Conservation (phyloP, 2,113 vertebrate species). For the Gulo gulo region DNA sequence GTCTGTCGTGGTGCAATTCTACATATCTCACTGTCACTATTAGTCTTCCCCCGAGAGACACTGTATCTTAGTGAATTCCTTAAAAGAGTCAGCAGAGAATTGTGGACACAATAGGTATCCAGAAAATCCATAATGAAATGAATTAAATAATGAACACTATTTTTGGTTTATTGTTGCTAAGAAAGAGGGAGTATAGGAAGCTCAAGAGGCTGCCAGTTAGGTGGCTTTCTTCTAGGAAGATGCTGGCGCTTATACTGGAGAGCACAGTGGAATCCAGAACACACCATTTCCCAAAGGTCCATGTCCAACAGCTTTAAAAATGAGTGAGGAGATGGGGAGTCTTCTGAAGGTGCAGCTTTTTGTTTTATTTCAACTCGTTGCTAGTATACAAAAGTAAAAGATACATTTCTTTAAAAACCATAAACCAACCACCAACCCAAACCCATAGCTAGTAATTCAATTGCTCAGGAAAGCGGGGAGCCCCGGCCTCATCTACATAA, state of each 20-base stretch:
- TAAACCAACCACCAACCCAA: neutral
- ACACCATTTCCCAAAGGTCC: neutral
- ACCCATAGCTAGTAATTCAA: neutral
- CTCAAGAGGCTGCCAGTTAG: neutral
- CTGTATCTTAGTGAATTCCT: neutral
- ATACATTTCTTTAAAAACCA: neutral
- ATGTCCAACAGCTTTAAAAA: neutral
- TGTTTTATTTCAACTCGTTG: slow-evolving; percentile 52
- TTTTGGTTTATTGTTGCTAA: neutral
- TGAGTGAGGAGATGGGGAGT: neutral
- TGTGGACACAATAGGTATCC: neutral
- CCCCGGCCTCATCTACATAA: neutral
- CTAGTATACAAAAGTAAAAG: neutral
- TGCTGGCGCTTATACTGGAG: neutral
- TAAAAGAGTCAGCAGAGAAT: neutral
- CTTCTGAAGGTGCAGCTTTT: neutral
- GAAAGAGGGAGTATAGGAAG: neutral
- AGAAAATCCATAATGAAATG: neutral
- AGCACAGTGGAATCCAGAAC: neutral
- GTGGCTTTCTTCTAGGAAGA: neutral
- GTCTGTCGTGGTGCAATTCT: neutral
- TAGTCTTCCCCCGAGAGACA: neutral
- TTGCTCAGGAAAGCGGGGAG: neutral
- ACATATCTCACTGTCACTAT: neutral
- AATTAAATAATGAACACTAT: neutral